Base-by-base conservation (phyloP, 2,797 vertebrate species). In the Ficedula albicollis region DNA sequence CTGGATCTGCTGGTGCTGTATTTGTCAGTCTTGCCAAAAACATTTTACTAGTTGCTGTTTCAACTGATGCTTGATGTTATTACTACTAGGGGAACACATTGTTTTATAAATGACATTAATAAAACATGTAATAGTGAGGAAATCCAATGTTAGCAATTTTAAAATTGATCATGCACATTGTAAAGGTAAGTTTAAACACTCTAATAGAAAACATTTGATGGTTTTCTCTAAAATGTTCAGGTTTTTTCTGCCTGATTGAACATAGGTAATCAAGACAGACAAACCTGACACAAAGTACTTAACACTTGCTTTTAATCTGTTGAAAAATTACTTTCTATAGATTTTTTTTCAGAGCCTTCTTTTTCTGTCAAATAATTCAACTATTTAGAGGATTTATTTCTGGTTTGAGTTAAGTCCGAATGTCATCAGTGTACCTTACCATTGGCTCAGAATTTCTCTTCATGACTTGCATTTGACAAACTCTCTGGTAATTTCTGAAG, bases 1-100 rank as follows among this genome's bases (percentile, higher is more conserved):
- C 82, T 78, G 76, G 32, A 58, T 87, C 54, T 72, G 25, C 29
- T 66, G 70, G 93, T 94, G 95, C 86, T 94, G 84, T 49, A 60
- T 56, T 87, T 81, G 36, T 39, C 46, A 59, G 29, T 69, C 68
- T 52, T 94, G 89, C 94, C 95, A 95, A 85, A 85, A 93, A 19
- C 38, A 8, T 90, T 97, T 95, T 94, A 95, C 30, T 90, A 58
- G 80, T 93, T 92, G 49, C 89, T 89, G 32, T 77, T 96, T 87
- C 93, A 95, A 89, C 84, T 36, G 69, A 74, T 92, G 86, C 84
- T 91, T 96, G 82, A 17, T 90, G 41, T 89, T 94, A 94, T 38
- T 94, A 46, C 51, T 77, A 74, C 48, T 90, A 54, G 43, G 93
- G 90, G 93, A 94, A 62, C 2, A 9, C 20, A 21, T 69, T 95